Evolutionary conservation across 1,140 invertebrate species (phyloP), one percentile per base, ranked within the genome.

Genomic region (Penaeus japonicus): DNA sequence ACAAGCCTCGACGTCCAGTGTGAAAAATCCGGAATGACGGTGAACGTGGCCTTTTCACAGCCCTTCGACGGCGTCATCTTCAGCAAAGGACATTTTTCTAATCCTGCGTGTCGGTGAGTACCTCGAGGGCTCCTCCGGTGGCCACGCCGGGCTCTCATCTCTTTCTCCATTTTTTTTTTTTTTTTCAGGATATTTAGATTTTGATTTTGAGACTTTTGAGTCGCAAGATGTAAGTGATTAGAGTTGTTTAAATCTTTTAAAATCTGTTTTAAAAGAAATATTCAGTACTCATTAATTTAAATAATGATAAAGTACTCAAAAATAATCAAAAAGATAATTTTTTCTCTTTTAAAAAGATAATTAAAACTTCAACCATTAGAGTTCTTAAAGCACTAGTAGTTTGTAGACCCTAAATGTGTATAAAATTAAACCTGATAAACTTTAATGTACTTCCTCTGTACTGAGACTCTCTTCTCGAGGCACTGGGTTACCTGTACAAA

Each of bases 41-140:
- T 96, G 1, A 94, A 94, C 47, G 93, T 96, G 0, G 93, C 95
- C 54, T 96, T 96, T 91, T 92, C 94, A 2, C 93, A 94, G 57
- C 92, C 94, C 4, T 96, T 95, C 90, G 94, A 95, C 90, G 95
- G 95, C 20, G 93, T 96, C 27, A 94, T 96, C 59, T 96, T 95
- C 93, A 96, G 95, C 90, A 95, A 96, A 91, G 95, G 95, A 18
- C 94, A 94, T 89, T 94, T 94, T 90, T 94, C 93, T 55, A 94
- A 96, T 91, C 94, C 94, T 20, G 95, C 94, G 82, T 96, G 95
- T 94, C 94, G 94, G 95, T 95, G 91, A 94, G 93, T 89, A 89
- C 35, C 17, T 24, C 35, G 30, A 47, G 32, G 30, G 15, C n/a
- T 73, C 12, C 35, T n/a, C n/a, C n/a, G n/a, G n/a, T n/a, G 57